Evolutionary conservation across 2,113 vertebrate genomes (phyloP).

Genomic region (Tyrannus savana): DNA sequence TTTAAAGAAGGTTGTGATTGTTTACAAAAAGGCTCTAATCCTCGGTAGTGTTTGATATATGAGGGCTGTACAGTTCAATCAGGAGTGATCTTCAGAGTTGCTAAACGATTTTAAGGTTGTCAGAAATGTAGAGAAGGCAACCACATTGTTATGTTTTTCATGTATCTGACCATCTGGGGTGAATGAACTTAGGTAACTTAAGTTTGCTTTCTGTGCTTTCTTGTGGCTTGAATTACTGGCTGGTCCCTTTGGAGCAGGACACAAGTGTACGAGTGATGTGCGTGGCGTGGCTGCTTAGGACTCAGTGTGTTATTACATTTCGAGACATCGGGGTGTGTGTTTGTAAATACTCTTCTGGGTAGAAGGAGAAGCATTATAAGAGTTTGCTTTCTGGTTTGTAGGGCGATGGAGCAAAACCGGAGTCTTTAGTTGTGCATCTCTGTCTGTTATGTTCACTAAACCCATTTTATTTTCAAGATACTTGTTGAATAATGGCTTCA

Average conservation of each 20-base stretch:
- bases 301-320: neutral
- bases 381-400: neutral
- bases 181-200: neutral
- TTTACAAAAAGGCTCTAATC: neutral
- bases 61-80: neutral
- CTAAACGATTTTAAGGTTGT: neutral
- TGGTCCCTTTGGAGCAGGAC: neutral
- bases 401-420: neutral
- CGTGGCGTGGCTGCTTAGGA: neutral
- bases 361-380: neutral
- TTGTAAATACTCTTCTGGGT: neutral
- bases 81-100: neutral
- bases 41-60: neutral
- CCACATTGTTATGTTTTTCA: neutral
- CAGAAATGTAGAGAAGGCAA: neutral
- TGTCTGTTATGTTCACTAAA: neutral
- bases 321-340: neutral
- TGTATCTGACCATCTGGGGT: neutral
- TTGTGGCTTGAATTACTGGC: neutral
- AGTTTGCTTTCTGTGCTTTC: neutral
- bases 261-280: neutral
- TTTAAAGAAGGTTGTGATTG: neutral
- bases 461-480: neutral
- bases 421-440: neutral
- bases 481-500: neutral